phyloP scores from a whole-genome alignment of 2,113 vertebrate species.

The Gymnogyps californianus region DNA sequence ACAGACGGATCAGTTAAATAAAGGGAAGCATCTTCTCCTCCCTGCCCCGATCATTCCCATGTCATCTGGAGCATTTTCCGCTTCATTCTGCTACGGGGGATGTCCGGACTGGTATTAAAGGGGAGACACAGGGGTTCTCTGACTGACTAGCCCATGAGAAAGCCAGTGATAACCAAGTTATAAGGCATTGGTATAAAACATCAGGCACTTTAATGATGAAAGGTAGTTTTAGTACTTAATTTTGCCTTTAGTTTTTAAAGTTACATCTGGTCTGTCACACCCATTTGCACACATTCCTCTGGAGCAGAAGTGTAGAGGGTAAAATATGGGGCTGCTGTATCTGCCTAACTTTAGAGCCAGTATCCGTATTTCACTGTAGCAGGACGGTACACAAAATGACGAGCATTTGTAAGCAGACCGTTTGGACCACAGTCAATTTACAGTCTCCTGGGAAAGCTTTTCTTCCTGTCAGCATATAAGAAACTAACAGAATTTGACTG shows the following conservation, averaged over 20 bases:
- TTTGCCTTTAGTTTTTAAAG: background rate
- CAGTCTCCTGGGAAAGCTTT: background rate
- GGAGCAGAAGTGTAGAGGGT: background rate
- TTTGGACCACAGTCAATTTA: background rate
- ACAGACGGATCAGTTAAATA: background rate
- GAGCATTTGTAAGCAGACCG: background rate
- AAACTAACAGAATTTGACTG: background rate
- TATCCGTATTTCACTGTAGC: background rate
- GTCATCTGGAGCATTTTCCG: background rate
- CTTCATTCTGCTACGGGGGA: background rate
- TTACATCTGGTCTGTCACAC: background rate
- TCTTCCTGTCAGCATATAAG: background rate
- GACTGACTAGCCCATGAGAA: background rate
- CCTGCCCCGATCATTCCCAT: accelerated
- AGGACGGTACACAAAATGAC: background rate
- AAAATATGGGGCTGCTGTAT: background rate
- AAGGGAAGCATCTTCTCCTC: background rate
- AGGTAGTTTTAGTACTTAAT: background rate
- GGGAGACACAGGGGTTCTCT: background rate
- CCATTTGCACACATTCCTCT: background rate
- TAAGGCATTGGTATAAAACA: background rate
- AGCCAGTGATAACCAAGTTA: background rate
- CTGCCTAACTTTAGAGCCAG: background rate
- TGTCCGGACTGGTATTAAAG: background rate
- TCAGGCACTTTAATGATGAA: background rate